Conservation (phyloP, 2,113 vertebrate genomes). For the Okapia johnstoni region DNA sequence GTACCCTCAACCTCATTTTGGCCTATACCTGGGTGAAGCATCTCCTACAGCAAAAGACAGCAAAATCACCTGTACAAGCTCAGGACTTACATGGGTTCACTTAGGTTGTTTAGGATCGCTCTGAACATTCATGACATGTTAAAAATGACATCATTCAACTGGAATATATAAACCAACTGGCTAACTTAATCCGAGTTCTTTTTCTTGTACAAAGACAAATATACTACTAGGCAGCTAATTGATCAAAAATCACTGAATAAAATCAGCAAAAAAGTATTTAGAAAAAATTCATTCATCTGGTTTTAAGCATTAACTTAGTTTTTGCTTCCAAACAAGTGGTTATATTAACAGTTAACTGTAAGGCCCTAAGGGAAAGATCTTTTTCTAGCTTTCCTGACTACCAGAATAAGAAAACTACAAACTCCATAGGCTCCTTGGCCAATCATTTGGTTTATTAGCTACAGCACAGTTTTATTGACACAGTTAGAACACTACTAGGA, state of each 20-base stretch:
- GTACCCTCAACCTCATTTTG: not conserved
- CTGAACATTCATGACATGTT: not conserved
- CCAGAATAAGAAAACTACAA: slow-evolving; percentile 36
- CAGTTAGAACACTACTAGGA: slow-evolving; percentile 53
- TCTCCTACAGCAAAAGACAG: not conserved
- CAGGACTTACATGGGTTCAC: not conserved
- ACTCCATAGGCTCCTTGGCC: slow-evolving; percentile 42
- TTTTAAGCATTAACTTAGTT: slow-evolving; percentile 5
- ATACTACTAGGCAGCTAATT: not conserved
- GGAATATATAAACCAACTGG: not conserved
- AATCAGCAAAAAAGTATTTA: slow-evolving; percentile 50
- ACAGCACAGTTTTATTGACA: slow-evolving; percentile 61
- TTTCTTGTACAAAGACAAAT: not conserved
- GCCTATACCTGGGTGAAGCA: not conserved
- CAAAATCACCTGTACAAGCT: not conserved
- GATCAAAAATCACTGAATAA: slow-evolving; percentile 33
- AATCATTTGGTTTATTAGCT: not conserved
- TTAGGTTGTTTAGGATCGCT: not conserved
- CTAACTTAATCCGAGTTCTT: not conserved
- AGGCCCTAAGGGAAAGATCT: slow-evolving; percentile 37
- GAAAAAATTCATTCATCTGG: slow-evolving; percentile 17
- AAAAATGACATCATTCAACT: not conserved
- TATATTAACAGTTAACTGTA: slow-evolving; percentile 37
- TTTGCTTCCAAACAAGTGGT: not conserved
- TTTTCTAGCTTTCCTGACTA: slow-evolving; percentile 44